Percentiles rank a stretch among this genome's conserved stretches.
Evolutionary conservation across 2,113 vertebrate species (phyloP).

Genomic region (Puffinus mauretanicus): DNA sequence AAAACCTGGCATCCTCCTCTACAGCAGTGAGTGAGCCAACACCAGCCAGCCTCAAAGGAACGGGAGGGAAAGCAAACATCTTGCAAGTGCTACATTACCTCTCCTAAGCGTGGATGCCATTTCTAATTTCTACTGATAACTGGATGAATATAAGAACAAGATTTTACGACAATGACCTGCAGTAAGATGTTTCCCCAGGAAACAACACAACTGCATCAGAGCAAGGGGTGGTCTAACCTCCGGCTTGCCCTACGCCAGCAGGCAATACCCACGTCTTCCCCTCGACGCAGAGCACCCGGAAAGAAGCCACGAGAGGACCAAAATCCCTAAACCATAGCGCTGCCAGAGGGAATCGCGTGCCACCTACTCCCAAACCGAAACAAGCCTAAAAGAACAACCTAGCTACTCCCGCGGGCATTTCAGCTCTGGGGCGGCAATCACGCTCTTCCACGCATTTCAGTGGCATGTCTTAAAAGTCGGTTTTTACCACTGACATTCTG

Average conservation of each 20-base stretch:
- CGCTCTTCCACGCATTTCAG: neutral
- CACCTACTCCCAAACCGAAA: neutral
- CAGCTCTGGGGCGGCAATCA: neutral
- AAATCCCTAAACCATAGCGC: neutral
- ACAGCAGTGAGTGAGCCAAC: neutral
- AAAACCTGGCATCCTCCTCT: neutral
- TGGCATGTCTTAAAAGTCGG: neutral
- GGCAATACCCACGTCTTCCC: neutral
- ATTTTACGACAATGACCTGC: neutral
- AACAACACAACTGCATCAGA: neutral
- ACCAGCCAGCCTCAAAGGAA: neutral
- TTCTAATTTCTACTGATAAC: neutral
- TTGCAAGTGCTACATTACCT: neutral
- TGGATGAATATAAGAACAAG: neutral
- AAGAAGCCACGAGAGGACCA: neutral
- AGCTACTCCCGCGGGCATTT: rapidly evolving
- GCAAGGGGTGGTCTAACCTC: neutral
- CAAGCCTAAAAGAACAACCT: neutral
- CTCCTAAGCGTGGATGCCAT: neutral
- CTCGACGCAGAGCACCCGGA: neutral
- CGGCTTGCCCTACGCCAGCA: neutral
- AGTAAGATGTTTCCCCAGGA: neutral
- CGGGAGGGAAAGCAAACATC: neutral
- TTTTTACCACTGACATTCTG: neutral
- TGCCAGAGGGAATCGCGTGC: neutral